phyloP scores from a whole-genome alignment of 2,113 vertebrate genomes.

The Gasterosteus aculeatus region DNA sequence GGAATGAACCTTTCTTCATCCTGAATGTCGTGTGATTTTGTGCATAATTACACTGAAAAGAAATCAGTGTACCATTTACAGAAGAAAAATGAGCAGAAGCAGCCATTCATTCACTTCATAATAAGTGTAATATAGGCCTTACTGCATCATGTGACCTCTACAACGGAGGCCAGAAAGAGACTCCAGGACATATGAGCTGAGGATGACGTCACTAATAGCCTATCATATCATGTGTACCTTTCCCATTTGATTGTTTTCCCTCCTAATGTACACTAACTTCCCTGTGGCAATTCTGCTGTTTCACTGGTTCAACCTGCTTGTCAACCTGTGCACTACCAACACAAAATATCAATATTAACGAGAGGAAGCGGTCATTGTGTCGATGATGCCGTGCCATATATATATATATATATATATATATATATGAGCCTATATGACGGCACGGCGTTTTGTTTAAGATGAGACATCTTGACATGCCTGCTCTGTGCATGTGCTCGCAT shows the following conservation, averaged over 20 bases:
- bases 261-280: neutral
- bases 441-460: conserved; percentile 1
- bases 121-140: neutral
- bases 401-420: neutral
- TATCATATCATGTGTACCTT: conserved; percentile 34
- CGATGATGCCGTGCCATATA: neutral
- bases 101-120: neutral
- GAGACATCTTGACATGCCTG: conserved; percentile 16
- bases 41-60: neutral
- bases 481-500: conserved; percentile 8
- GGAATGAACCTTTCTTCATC: conserved; percentile 1
- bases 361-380: conserved; percentile 10
- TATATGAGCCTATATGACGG: neutral
- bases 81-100: neutral
- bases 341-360: conserved; percentile 9
- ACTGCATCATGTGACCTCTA: conserved; percentile 26
- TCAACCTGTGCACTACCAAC: conserved; percentile 13
- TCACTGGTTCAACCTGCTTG: conserved; percentile 18
- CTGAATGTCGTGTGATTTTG: conserved; percentile 6
- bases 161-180: neutral
- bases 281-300: conserved; percentile 18
- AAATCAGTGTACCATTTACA: neutral
- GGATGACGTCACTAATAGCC: neutral
- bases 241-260: conserved; percentile 29
- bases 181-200: neutral